These are phyloP conservation scores for Cybosia mesomella DNA, from an alignment of 2,888 invertebrate genomes.

Conservation along the genomic window DNA sequence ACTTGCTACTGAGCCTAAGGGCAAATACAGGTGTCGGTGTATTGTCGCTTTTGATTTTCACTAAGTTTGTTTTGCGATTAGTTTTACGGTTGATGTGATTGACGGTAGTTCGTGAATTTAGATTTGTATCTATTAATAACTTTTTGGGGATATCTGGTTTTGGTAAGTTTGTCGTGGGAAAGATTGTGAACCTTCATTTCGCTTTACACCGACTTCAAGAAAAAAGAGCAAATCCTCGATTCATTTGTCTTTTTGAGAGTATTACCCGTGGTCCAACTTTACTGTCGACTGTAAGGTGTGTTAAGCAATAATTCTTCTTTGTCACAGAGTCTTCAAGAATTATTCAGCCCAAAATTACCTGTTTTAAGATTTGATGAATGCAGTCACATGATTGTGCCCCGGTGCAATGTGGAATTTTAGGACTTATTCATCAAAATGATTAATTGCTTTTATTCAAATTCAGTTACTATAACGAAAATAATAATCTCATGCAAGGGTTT, in stretches of 20 bases:
- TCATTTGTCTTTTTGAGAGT: neutral
- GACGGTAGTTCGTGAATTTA: constrained; percentile 14
- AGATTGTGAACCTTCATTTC: neutral
- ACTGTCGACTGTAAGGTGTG: too few relatives aligned
- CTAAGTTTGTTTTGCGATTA: constrained; percentile 32
- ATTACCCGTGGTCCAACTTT: neutral
- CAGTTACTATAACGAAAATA: too few relatives aligned
- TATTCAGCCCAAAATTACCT: too few relatives aligned
- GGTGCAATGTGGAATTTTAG: too few relatives aligned
- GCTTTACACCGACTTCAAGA: too few relatives aligned
- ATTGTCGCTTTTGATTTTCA: constrained; percentile 18
- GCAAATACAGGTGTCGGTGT: constrained; percentile 77
- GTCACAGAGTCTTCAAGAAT: too few relatives aligned
- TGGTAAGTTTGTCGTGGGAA: constrained; percentile 6
- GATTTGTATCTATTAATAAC: constrained; percentile 39
- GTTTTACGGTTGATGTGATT: constrained; percentile 34
- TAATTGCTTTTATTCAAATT: too few relatives aligned
- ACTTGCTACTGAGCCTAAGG: constrained; percentile 70
- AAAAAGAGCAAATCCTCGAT: neutral
- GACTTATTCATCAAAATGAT: too few relatives aligned
- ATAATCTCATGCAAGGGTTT: too few relatives aligned
- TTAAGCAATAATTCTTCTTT: too few relatives aligned
- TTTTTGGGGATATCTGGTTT: constrained; percentile 18
- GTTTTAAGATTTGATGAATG: too few relatives aligned
- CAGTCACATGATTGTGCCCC: too few relatives aligned